Conservation (phyloP, 2,797 vertebrate genomes). For the Ataeniobius toweri region DNA sequence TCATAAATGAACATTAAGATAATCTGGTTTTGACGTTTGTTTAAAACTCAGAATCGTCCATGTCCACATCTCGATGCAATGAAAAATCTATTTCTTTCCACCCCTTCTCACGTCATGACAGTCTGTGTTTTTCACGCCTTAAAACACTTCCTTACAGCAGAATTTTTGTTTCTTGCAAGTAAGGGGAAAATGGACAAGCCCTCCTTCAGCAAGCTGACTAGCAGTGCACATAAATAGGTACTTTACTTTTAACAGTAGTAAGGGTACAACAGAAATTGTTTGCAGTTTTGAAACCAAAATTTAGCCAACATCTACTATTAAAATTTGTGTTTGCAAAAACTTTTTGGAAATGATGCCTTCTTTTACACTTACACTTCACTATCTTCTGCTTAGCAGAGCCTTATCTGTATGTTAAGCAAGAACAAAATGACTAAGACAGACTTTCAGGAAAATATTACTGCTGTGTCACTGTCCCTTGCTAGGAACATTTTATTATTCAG, state of each 20-base stretch:
- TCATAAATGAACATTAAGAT: neutral
- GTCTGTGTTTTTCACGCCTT: neutral
- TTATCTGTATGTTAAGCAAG: constrained; percentile 60
- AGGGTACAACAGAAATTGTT: neutral
- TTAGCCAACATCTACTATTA: neutral
- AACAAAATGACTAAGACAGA: constrained; percentile 53
- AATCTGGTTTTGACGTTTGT: neutral
- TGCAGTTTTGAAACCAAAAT: neutral
- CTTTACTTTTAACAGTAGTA: too few relatives aligned
- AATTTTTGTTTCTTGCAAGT: neutral
- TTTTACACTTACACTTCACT: too few relatives aligned
- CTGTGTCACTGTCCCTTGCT: constrained; percentile 57
- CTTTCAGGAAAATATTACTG: constrained; percentile 64
- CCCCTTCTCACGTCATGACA: neutral
- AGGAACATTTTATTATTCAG: constrained; percentile 73
- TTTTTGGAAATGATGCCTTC: neutral
- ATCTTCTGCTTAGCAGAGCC: neutral
- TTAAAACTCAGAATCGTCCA: neutral
- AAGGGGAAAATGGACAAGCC: neutral
- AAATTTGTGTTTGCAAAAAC: neutral
- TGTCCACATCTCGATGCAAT: neutral
- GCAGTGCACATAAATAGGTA: neutral
- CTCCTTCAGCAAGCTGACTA: neutral
- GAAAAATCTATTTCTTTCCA: neutral
- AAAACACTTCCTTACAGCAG: neutral